Evolutionary conservation across 2,113 vertebrate genomes (phyloP).

Genomic region (Lophius piscatorius): DNA sequence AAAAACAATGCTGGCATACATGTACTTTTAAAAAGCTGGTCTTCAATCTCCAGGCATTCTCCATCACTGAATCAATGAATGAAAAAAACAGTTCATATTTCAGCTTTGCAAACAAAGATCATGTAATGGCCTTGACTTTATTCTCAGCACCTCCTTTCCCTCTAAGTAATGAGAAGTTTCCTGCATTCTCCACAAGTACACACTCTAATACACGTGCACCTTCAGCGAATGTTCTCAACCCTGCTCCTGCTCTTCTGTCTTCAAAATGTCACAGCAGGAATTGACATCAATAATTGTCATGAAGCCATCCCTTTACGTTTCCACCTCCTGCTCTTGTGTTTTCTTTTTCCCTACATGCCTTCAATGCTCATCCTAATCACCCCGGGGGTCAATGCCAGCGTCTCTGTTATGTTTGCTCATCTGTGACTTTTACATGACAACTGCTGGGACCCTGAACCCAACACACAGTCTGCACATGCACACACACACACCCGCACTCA

Average conservation of each 20-base stretch:
- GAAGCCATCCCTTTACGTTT: conserved; percentile 26
- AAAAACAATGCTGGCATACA: conserved; percentile 9
- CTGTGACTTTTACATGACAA: conserved; percentile 34
- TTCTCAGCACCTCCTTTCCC: conserved; percentile 8
- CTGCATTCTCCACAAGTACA: too few relatives aligned
- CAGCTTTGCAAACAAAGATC: conserved; percentile 10
- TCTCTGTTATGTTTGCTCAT: conserved; percentile 34
- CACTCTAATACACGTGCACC: background rate
- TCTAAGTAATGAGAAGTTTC: background rate
- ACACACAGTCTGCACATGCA: conserved; percentile 2
- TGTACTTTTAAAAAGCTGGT: conserved; percentile 14
- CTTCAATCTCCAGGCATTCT: background rate
- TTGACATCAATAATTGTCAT: conserved; percentile 41
- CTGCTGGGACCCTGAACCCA: conserved; percentile 25
- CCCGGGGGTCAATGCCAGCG: conserved; percentile 26
- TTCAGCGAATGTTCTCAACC: conserved; percentile 9
- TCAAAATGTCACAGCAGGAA: conserved; percentile 32
- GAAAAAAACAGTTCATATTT: conserved; percentile 27
- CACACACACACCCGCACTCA: background rate
- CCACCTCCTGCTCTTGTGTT: conserved; percentile 6
- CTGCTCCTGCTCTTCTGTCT: conserved; percentile 1
- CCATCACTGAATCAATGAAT: conserved; percentile 8
- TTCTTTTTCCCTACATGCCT: conserved; percentile 13
- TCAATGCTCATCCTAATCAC: conserved; percentile 32
- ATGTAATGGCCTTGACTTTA: background rate